Evolutionary conservation across 2,113 vertebrate genomes (phyloP).

Genomic region (Perca fluviatilis): DNA sequence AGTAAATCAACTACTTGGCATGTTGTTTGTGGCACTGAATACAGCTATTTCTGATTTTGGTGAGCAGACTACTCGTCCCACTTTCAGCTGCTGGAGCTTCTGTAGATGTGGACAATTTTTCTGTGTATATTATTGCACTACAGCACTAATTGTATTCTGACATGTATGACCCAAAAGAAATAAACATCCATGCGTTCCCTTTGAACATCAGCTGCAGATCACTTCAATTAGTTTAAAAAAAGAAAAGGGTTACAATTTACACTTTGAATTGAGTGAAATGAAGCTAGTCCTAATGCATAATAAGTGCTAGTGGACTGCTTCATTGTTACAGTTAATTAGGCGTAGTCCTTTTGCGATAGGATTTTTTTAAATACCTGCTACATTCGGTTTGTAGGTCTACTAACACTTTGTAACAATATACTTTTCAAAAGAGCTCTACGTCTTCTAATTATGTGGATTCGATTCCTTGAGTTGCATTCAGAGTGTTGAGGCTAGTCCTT

Average conservation of each 20-base stretch:
- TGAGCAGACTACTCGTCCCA: neutral
- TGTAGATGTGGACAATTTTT: neutral
- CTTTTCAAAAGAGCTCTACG: slow-evolving; percentile 26
- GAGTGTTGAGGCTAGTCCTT: slow-evolving; percentile 39
- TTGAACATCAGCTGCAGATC: slow-evolving; percentile 2
- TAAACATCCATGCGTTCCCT: neutral
- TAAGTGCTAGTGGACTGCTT: neutral
- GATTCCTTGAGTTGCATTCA: neutral
- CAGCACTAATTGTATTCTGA: neutral
- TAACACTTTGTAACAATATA: slow-evolving; percentile 37
- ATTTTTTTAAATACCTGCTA: neutral
- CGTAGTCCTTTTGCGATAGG: neutral
- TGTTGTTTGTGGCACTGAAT: slow-evolving; percentile 43
- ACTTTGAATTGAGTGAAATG: slow-evolving; percentile 9
- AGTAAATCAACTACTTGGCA: slow-evolving; percentile 28
- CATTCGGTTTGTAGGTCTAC: slow-evolving; percentile 9
- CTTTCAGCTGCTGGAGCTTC: neutral
- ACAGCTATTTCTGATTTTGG: neutral
- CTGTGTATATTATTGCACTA: slow-evolving; percentile 24
- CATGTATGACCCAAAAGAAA: neutral
- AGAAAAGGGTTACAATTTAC: neutral
- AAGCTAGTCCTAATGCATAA: slow-evolving; percentile 2
- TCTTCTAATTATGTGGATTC: neutral
- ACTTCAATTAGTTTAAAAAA: neutral
- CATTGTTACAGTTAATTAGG: slow-evolving; percentile 6